A percentile compares a stretch with the other conserved stretches of the same genome.
Evolutionary conservation across 1,140 invertebrate genomes (phyloP).

Genomic region (Pectinophora gossypiella): DNA sequence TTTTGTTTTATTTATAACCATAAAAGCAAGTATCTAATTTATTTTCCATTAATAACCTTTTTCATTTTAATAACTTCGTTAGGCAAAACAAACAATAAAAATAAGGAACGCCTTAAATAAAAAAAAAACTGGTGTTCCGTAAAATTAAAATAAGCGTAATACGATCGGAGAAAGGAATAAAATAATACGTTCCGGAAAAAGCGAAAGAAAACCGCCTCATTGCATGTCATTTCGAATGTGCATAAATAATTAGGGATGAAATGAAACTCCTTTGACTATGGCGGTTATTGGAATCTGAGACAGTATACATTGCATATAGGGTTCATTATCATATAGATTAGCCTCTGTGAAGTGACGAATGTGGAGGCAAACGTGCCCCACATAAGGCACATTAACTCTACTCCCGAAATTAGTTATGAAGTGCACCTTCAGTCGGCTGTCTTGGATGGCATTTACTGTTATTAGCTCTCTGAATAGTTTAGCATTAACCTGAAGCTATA

Average conservation of each 20-base stretch:
- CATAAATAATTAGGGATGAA: neutral
- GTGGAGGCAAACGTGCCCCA: no score
- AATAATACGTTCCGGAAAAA: neutral
- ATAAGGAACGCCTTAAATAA: neutral
- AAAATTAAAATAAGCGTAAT: no score
- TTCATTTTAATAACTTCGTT: no score
- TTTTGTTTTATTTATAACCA: no score
- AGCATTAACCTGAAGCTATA: no score
- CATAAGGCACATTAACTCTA: no score
- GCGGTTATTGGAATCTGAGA: neutral
- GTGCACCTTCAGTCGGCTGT: no score
- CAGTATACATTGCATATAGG: neutral
- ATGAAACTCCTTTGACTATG: neutral
- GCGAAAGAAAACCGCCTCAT: neutral
- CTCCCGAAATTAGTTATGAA: neutral
- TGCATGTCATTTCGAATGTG: neutral
- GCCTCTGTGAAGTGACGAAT: neutral
- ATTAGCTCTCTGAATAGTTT: no score
- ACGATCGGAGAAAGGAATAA: neutral
- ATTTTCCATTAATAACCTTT: no score
- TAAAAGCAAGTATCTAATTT: no score
- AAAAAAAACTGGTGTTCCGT: neutral
- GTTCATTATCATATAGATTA: conserved; percentile 4
- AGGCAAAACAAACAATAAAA: no score
- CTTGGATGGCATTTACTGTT: no score